Evolutionary conservation across 2,888 invertebrate genomes (phyloP), one percentile per base, ranked within the genome.

Genomic region (Microdon myrmicae): DNA sequence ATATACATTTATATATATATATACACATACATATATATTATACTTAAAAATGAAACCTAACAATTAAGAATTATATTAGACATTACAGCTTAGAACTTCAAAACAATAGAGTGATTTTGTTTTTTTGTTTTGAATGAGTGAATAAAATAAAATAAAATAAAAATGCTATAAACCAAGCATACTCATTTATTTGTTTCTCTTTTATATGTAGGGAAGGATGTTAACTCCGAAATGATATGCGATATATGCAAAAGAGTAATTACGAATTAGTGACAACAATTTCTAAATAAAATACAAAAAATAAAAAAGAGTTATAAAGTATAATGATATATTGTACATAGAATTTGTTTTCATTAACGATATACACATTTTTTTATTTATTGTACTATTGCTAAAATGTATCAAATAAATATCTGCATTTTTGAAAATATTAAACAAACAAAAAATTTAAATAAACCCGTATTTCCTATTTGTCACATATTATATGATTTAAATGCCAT

Each of bases 51-150:
- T 59, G 34, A 45, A 48, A 39, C 48, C 37, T 55, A 59, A 56
- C 53, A 45, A 59, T 31, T 53, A 66, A 59, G 48, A 53, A 59
- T 45, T 64, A 64, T 59, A 60, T 60, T 51, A 68, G 64, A 66
- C 68, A 61, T 71, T 70, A 69, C 67, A 68, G 71, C 72, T 72
- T 72, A 71, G 71, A 71, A 69, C 44, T 70, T 71, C 69, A 68
- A 71, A 51, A 48, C 59, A 64, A 64, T 54, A 49, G 44, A 55
- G 55, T 66, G 44, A 66, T 53, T 39, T 56, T 29, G 47, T 39
- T 51, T 55, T 41, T 49, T 39, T 60, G 67, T 26, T 67, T 68
- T 68, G 58, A 45, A 69, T 53, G 31, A 60, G 45, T 47, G 39
- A 55, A 59, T 49, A 39, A 64, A 54, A 51, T 37, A 53, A 37